Percentiles rank a stretch among this genome's conserved stretches.
Conservation (phyloP, 2,888 invertebrate species). For the Sinodicranocentrus sp. region DNA sequence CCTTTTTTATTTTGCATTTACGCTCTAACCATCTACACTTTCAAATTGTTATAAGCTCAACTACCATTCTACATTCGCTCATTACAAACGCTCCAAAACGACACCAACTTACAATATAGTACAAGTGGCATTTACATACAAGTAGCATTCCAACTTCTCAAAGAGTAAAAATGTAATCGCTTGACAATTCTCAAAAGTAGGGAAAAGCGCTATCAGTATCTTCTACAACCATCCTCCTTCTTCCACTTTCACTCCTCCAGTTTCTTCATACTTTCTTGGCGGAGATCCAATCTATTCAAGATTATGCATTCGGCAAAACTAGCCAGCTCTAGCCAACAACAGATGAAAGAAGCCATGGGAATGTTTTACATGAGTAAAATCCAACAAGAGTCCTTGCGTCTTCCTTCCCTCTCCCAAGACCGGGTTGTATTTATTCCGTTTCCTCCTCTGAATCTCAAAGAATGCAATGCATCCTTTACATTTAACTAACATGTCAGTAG, state of each 20-base stretch:
- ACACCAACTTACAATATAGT: too few relatives aligned
- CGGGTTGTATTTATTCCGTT: background rate
- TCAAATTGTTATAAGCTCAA: too few relatives aligned
- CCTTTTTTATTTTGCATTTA: too few relatives aligned
- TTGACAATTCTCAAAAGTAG: too few relatives aligned
- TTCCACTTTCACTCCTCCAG: background rate
- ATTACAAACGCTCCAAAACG: too few relatives aligned
- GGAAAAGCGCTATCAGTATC: too few relatives aligned
- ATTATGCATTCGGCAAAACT: conserved; percentile 46
- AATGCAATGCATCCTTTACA: background rate
- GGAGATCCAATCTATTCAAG: conserved; percentile 45
- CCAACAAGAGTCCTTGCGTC: background rate
- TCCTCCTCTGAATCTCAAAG: background rate
- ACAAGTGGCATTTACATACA: too few relatives aligned
- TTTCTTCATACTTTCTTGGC: conserved; percentile 36
- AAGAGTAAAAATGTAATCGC: too few relatives aligned
- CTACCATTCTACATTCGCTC: too few relatives aligned
- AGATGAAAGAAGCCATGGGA: conserved; percentile 36
- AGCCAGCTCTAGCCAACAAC: conserved; percentile 35
- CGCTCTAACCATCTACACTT: too few relatives aligned
- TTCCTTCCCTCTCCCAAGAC: background rate
- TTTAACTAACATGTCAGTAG: background rate
- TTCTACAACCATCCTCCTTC: background rate
- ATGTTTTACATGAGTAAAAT: conserved; percentile 30
- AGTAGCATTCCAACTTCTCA: too few relatives aligned